Base-by-base conservation (phyloP, 2,797 vertebrate species). In the Paratrypauchen microcephalus region DNA sequence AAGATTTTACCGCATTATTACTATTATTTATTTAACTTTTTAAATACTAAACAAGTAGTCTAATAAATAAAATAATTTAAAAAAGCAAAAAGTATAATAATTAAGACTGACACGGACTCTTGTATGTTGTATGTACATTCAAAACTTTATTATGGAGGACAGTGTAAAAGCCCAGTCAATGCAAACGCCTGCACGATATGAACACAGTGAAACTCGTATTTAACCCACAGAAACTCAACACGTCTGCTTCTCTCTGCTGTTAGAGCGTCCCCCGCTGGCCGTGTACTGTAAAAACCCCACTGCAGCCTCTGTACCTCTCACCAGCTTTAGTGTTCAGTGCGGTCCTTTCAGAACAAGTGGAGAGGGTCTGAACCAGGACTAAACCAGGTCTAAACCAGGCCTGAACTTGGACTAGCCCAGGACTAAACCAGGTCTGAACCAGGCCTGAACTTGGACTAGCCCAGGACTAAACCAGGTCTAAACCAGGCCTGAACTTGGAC, bases 91-190 rank as follows among this genome's bases (percentile, higher is more conserved):
- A 12, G 36, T 39, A 0, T 13, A 45, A 3, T 45, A 45, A 45
- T 45, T 4, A 45, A 45, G 13, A 45, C 4, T 15, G 3, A 57
- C 9, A 2, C 11, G 8, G 9, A 61, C 3, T 64, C 24, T 24
- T 24, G 3, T 15, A 9, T 11, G 65, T 59, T 81, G 74, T 92
- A 91, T 92, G 92, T 92, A 95, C 96, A 96, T 95, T 95, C 94
- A 93, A 95, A 95, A 95, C 96, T 98, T 98, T 97, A 98, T 97
- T 96, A 96, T 95, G 96, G 95, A 97, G 97, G 95, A 96, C 95
- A 95, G 96, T 96, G 94, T 99, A 97, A 98, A 99, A 99, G 96
- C 95, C 94, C 92, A 96, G 94, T 95, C 94, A 95, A 97, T 95
- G 95, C 95, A 97, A 97, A 93, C 88, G 94, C 95, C 93, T 94